Conservation (phyloP, 2,113 vertebrate genomes). For the Thunnus maccoyii region DNA sequence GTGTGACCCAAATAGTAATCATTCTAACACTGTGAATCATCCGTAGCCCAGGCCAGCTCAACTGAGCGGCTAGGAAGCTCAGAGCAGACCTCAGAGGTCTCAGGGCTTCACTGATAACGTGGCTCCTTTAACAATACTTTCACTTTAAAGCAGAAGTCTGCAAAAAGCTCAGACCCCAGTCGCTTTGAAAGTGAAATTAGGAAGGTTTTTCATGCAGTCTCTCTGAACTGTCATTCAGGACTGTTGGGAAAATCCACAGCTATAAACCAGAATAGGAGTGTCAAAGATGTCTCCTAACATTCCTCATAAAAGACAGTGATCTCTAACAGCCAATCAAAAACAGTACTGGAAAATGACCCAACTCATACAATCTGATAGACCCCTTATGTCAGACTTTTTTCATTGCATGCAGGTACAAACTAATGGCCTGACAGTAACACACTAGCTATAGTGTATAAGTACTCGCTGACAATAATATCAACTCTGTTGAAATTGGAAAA, state of each 20-base stretch:
- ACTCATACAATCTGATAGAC: not conserved
- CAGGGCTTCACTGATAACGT: slow-evolving; percentile 38
- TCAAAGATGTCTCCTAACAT: not conserved
- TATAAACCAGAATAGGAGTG: slow-evolving; percentile 15
- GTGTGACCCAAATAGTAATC: slow-evolving; percentile 80
- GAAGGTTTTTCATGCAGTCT: slow-evolving; percentile 22
- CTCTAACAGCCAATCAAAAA: slow-evolving; percentile 29
- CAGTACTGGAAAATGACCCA: not conserved
- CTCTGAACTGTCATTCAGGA: slow-evolving; percentile 19
- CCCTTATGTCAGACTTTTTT: not conserved
- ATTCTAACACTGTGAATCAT: slow-evolving; percentile 76
- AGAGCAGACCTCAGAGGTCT: slow-evolving; percentile 40
- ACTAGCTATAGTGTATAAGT: not conserved
- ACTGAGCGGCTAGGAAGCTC: slow-evolving; percentile 36
- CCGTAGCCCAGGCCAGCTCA: slow-evolving; percentile 49
- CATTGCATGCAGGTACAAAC: slow-evolving; percentile 6
- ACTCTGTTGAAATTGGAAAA: not conserved
- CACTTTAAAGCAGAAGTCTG: slow-evolving; percentile 28
- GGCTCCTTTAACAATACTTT: slow-evolving; percentile 38
- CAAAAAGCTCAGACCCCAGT: slow-evolving; percentile 27
- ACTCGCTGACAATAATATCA: not conserved
- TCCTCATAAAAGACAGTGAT: not conserved
- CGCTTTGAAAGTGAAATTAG: slow-evolving; percentile 47
- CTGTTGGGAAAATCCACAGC: not conserved
- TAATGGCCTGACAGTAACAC: not conserved